Base-by-base conservation (phyloP, 2,888 invertebrate genomes). In the Lithophane semibrunnea region DNA sequence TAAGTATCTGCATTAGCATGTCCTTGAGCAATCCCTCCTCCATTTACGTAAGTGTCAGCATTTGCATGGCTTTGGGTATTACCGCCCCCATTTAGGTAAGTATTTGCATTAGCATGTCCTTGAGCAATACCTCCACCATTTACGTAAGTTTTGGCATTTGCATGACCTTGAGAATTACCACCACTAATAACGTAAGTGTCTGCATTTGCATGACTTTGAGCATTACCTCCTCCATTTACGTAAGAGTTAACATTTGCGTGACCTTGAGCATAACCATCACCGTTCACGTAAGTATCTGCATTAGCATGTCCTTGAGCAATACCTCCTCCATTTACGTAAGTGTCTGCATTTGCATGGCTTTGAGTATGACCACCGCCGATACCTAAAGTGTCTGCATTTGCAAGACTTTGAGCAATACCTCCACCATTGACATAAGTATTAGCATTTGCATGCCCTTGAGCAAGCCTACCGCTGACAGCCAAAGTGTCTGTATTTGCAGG, bases 11-110 rank as follows among this genome's bases (percentile, higher is more conserved):
- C 52, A 52, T 8, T 52, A 18, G 18, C 52, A 18, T 52, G 52
- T 0, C 52, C 0, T 2, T 52, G 52, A 8, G 18, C 8, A 60
- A 18, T 8, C 18, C n/a, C 42, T 0, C n/a, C 24, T 9, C 44
- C 37, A 4, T 21, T 60, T 0, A 21, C 0, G 3, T 49, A 12
- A n/a, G 13, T 9, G 3, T 52, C 0, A 0, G 18, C 52, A 52
- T 52, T 52, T 2, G 52, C 52, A 52, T 52, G 21, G 0, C 21
- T 0, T 52, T 21, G 52, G 9, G 52, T 0, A 52, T 8, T 0
- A 21, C 21, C 21, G 0, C 9, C 21, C 0, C 52, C 52, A 2
- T 21, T 21, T 0, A 52, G 9, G 0, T 9, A 52, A 52, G 52
- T 21, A 0, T 65, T 0, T 1, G 42, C 13, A 65, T 42, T 42